Base-by-base conservation (phyloP, 1,140 invertebrate genomes). In the Nylanderia fulva region DNA sequence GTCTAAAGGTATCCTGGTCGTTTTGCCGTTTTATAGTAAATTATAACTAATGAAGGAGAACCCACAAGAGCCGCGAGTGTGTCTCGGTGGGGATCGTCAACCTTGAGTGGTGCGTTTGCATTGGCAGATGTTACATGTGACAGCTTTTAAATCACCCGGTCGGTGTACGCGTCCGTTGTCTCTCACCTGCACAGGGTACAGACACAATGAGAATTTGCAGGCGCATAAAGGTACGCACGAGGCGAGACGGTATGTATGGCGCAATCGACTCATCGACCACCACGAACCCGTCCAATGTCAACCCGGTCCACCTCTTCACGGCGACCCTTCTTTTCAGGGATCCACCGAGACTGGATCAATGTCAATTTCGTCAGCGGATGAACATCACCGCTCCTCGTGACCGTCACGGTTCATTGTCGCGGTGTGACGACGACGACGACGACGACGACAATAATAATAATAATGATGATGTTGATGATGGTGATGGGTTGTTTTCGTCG, bases 11-110 rank as follows among this genome's bases (percentile, higher is more conserved):
- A 91, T 91, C 85, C 85, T 85, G 87, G 85, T 71, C 84, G 92
- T 93, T 94, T 94, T 94, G 92, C 93, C 93, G 93, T 95, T 95
- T 95, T 95, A 94, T 95, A 95, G 93, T 94, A 94, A 94, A 94
- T 94, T 94, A 95, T 95, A 94, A 94, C 94, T 95, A 95, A 94
- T 93, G 94, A 91, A 90, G 86, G 18, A 48, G 45, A 79, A 42
- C 66, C 80, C 71, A 48, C 45, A 18, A 48, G 45, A 36, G 36
- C 72, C 68, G 63, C 24, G 64, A 71, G 60, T 9, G 48, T 69
- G 64, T 45, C 21, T 54, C 85, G 89, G 93, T 91, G 93, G 92
- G 91, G 93, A 90, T 88, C 90, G 91, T 93, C 86, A 87, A 93
- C 94, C 94, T 95, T 95, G 94, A 92, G 86, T 91, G 92, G 92